Evolutionary conservation across 2,797 vertebrate genomes (phyloP), one percentile per base, ranked within the genome.

Genomic region (Champsocephalus gunnari): DNA sequence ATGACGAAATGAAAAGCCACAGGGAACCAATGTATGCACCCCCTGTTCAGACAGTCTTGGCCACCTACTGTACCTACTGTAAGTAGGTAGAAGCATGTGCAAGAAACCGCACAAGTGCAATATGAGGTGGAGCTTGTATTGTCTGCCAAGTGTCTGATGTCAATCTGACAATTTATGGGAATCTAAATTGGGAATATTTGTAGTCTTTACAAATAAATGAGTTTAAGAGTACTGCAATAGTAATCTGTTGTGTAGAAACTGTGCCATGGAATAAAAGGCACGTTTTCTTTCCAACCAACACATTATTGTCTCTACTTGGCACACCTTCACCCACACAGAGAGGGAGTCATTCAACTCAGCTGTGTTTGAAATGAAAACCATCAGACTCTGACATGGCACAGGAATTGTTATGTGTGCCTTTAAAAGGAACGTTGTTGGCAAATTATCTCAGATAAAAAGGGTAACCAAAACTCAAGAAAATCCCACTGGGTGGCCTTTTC

Each of bases 1-100:
- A 55, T 64, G 38, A 65, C 80, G 55, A 81, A 83, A 77, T 79
- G 62, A 82, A 64, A 82, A 74, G 45, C 78, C 82, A 59, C 75
- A 74, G 63, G 48, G 78, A 58, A 72, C 45, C 16, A 38, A 47
- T 54, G 55, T 82, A 44, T 71, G 51, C 43, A 38, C 53, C 71
- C 14, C 16, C 45, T 59, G 44, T 64, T 71, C 41, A 71, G 41
- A 66, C 63, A 55, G 16, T 41, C 66, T 51, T 38, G 70, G 48
- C 78, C 79, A 77, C 73, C 73, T 74, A 69, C n/a, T n/a, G n/a
- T n/a, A n/a, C 50, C 34, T 28, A 28, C 28, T 28, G 34, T 38
- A 38, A 38, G 3, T 58, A 44, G 59, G n/a, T 21, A 47, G 28
- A 65, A 63, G 44, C 43, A 64, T 11, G 10, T 66, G 66, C 60